phyloP scores from a whole-genome alignment of 2,888 invertebrate genomes.

The Aproaerema taeniolella region DNA sequence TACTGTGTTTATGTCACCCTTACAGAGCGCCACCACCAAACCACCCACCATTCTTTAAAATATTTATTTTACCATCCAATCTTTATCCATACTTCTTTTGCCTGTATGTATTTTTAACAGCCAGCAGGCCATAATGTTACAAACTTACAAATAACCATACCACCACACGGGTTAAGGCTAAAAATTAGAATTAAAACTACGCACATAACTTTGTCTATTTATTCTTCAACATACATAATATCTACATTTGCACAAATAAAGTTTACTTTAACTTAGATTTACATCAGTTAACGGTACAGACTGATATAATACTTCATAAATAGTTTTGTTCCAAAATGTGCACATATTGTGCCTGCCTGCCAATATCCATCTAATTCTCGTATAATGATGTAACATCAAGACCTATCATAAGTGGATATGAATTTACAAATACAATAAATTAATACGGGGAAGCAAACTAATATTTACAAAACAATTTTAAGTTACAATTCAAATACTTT shows the following conservation, averaged over 20 bases:
- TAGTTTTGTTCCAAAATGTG: conserved; percentile 44
- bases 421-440: conserved; percentile 64
- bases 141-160: too few relatives aligned
- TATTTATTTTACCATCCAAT: too few relatives aligned
- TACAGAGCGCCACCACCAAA: too few relatives aligned
- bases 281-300: conserved; percentile 57
- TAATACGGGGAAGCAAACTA: conserved; percentile 61
- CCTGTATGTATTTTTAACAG: too few relatives aligned
- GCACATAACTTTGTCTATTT: conserved; percentile 66
- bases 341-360: conserved; percentile 40
- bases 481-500: conserved; percentile 20
- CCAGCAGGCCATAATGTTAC: too few relatives aligned
- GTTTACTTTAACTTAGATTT: conserved; percentile 63
- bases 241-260: conserved; percentile 74
- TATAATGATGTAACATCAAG: conserved; percentile 47
- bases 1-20: too few relatives aligned
- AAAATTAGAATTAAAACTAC: conserved; percentile 20
- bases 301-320: conserved; percentile 62
- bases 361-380: conserved; percentile 25
- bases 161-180: too few relatives aligned
- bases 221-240: conserved; percentile 77
- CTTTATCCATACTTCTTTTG: too few relatives aligned
- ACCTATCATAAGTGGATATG: conserved; percentile 50
- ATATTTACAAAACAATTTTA: conserved; percentile 65
- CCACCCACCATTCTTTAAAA: too few relatives aligned